Evolutionary conservation across 2,888 invertebrate species (phyloP).

Genomic region (Cosmorhoe ocellata): DNA sequence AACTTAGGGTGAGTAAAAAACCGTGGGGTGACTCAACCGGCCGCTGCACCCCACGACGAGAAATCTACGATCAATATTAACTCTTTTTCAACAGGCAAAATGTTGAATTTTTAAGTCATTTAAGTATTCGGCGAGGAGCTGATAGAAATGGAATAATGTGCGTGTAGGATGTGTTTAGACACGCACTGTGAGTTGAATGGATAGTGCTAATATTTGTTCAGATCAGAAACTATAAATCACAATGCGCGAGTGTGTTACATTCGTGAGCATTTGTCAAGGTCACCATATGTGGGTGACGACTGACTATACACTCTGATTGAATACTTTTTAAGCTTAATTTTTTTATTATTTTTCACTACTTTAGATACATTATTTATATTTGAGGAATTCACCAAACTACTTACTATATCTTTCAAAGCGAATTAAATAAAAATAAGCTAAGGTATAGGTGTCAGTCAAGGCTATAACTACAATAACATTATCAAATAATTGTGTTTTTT

Average conservation of each 20-base stretch:
- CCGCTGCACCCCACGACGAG: constrained; percentile 82
- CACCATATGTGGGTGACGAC: constrained; percentile 63
- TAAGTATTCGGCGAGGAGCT: constrained; percentile 51
- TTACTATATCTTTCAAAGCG: too few relatives aligned
- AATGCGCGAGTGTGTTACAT: constrained; percentile 37
- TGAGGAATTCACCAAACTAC: too few relatives aligned
- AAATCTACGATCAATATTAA: constrained; percentile 84
- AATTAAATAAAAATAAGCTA: too few relatives aligned
- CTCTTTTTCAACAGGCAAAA: constrained; percentile 80
- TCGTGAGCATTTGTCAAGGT: constrained; percentile 70
- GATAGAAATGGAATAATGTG: constrained; percentile 43
- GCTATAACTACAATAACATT: too few relatives aligned
- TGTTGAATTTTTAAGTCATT: constrained; percentile 78
- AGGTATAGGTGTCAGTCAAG: too few relatives aligned
- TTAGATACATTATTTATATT: not conserved
- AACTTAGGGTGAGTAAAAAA: constrained; percentile 84
- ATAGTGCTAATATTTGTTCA: constrained; percentile 48
- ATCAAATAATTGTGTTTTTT: too few relatives aligned
- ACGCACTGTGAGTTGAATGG: constrained; percentile 34
- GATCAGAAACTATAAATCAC: constrained; percentile 57
- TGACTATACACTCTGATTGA: constrained; percentile 44
- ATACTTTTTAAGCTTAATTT: constrained; percentile 1
- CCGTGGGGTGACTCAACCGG: constrained; percentile 83
- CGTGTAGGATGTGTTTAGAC: constrained; percentile 45
- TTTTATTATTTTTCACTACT: not conserved